Base-by-base conservation (phyloP, 2,888 invertebrate genomes). In the Adela reaumurella region DNA sequence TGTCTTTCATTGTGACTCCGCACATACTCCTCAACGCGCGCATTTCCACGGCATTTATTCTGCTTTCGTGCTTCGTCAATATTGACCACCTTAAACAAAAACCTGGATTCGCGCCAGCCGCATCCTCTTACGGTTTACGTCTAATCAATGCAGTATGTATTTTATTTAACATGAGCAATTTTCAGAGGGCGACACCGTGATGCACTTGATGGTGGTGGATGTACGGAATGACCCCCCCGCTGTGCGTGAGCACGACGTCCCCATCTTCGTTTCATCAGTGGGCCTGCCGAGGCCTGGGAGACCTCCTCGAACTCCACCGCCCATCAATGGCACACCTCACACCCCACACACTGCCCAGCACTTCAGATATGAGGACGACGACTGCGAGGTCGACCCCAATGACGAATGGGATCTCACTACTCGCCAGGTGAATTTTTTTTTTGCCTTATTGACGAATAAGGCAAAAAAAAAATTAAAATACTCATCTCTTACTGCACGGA, bases 321-420 rank as follows among this genome's bases (percentile, higher is more conserved):
- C 63, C 0, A 4, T 14, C 35, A 61, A 19, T 24, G 19, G 24
- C 17, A 6, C 4, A 11, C 24, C 11, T 14, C 6, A n/a, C 45
- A 17, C 6, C 35, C 24, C 11, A 16, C 6, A n/a, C 45, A 17
- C 6, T 14, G 35, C 3, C 41, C 67, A 71, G 46, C 69, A 73
- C 20, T 60, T 80, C 2, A 85, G 87, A 47, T 72, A 84, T 11
- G 83, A 85, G 45, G 79, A 83, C 17, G 85, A 86, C 24, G 82
- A 84, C 46, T 68, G 73, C 29, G 66, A 71, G 54, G 59, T 76
- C 0, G 68, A 73, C 47, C 53, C 67, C 52, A 68, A 68, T 4
- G 87, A 90, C 42, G 88, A 91, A 52, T 96, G 96, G 95, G 97
- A 97, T 65, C 83, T 97, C 28, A 96, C 96, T 1, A 96, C 97